These are phyloP conservation scores for Drosophila burlai DNA, from an alignment of 1,140 invertebrate species.

Conservation along the genomic window DNA sequence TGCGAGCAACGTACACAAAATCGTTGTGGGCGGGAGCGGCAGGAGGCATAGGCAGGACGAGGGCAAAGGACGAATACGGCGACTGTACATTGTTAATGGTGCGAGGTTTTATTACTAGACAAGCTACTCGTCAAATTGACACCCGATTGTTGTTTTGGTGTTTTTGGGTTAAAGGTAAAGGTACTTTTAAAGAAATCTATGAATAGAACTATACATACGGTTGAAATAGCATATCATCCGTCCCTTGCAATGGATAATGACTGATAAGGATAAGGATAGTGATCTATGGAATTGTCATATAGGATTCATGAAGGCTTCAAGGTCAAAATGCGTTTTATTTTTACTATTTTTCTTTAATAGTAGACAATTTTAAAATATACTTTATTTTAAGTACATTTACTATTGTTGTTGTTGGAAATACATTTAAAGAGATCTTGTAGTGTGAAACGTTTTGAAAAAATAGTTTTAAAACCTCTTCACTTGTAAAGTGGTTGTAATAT, in stretches of 20 bases:
- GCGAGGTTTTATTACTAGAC: constrained; percentile 17
- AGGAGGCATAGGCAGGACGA: background rate
- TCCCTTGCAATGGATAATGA: background rate
- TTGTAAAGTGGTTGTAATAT: background rate
- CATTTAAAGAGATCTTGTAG: background rate
- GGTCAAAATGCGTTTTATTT: background rate
- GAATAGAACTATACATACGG: background rate
- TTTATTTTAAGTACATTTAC: too few relatives aligned
- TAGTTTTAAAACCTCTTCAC: background rate
- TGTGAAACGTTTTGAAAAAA: background rate
- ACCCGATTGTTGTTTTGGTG: constrained; percentile 40
- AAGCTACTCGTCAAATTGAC: constrained; percentile 65
- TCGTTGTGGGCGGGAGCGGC: constrained; percentile 4
- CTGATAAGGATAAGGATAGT: background rate
- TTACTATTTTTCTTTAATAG: background rate
- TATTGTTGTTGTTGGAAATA: too few relatives aligned
- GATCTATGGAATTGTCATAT: background rate
- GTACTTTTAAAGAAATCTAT: background rate
- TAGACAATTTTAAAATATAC: too few relatives aligned
- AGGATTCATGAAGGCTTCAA: background rate
- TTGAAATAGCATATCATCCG: background rate
- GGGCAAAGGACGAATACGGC: background rate
- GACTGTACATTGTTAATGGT: constrained; percentile 41
- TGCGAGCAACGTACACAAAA: constrained; percentile 61
- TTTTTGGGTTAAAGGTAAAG: background rate